Evolutionary conservation across 2,113 vertebrate genomes (phyloP), one percentile per base, ranked within the genome.

Genomic region (Lontra canadensis): DNA sequence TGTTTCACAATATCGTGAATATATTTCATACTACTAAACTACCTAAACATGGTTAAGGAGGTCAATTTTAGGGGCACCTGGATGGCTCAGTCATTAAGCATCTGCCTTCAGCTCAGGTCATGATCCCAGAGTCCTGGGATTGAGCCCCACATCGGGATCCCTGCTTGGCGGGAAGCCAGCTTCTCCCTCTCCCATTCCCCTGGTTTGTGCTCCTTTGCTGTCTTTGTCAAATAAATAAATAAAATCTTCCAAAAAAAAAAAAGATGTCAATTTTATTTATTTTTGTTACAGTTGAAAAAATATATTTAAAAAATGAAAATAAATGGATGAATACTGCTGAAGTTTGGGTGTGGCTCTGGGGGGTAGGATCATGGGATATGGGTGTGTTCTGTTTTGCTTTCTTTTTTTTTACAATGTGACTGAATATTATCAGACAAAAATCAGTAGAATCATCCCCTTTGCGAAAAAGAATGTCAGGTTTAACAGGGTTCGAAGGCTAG

Each of bases 401-500:
- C 63, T 34, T 67, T 67, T 88, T n/a, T 44, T 85, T 95, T 52
- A 82, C 7, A 55, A 34, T 65, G 15, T 65, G 15, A 90, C 29
- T 39, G 71, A 76, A 57, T 82, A 26, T 61, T 31, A 96, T 49
- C 49, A 61, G 83, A 78, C 17, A 96, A 71, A 97, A 92, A 55
- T 73, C 74, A 89, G 21, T 65, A 89, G 20, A 88, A 76, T 52
- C 25, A 85, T 52, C 0, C 7, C 29, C 55, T 88, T 44, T 78
- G 18, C 34, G 52, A 88, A 81, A 61, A 36, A 73, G 39, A 52
- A 47, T 18, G 25, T 34, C 14, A 63, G 42, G 29, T 78, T 88
- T 83, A 84, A 88, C 71, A 96, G 61, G 29, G 36, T 34, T 87
- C 57, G 47, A 76, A 86, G 36, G 20, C 44, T 17, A 65, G n/a